A percentile compares a stretch with the other conserved stretches of the same genome.
phyloP scores from a whole-genome alignment of 2,797 vertebrate species.

The Malacoraja senta region DNA sequence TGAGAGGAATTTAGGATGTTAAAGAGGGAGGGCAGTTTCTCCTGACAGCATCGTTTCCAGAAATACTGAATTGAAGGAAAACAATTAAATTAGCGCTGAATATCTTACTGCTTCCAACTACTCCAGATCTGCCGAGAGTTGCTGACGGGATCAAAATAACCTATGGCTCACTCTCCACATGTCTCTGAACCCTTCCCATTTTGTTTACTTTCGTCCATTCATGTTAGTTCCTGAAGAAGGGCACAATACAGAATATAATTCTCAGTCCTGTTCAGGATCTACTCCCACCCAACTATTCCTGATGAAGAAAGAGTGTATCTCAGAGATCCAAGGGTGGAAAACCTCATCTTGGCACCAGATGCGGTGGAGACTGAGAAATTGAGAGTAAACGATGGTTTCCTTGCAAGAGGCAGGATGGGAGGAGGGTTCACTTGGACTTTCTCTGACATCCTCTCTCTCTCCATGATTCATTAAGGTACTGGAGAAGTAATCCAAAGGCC shows the following conservation, averaged over 20 bases:
- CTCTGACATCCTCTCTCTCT: neutral
- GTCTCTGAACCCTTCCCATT: neutral
- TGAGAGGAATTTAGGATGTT: no score
- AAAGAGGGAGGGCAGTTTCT: neutral
- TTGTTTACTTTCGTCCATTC: neutral
- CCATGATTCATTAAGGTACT: no score
- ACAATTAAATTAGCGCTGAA: neutral
- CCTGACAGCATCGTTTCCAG: neutral
- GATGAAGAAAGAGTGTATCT: no score
- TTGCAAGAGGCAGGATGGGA: no score
- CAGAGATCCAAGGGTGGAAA: no score
- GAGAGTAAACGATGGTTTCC: no score
- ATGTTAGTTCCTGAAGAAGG: neutral
- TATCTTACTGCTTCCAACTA: neutral
- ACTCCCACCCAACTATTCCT: neutral
- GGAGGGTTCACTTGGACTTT: neutral
- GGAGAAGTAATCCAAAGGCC: no score
- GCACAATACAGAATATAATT: neutral
- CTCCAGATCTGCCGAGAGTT: neutral
- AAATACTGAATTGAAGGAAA: neutral
- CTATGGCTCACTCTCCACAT: neutral
- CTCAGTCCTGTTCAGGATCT: neutral
- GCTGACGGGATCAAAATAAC: neutral
- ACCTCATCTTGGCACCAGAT: no score
- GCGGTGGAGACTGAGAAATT: no score